A percentile compares a stretch with the other conserved stretches of the same genome.
These are phyloP conservation scores for Gambelia wislizenii DNA, from an alignment of 2,797 vertebrate species.

Conservation along the genomic window DNA sequence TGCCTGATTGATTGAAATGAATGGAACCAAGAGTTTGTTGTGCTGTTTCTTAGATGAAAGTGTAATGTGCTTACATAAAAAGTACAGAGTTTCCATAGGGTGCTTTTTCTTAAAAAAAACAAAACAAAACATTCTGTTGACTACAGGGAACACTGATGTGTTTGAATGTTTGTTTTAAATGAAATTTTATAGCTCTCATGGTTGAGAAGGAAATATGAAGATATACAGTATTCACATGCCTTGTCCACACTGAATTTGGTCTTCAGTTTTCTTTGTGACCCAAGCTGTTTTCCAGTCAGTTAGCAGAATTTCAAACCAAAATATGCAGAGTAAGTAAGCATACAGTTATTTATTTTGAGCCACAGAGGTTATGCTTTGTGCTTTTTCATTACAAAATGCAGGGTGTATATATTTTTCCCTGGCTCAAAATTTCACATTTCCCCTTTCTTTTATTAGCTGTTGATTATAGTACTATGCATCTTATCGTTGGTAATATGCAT, in stretches of 20 bases:
- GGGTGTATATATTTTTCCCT: background rate
- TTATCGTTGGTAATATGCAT: background rate
- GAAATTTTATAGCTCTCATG: background rate
- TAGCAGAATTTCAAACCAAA: background rate
- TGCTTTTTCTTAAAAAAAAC: background rate
- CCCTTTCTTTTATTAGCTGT: background rate
- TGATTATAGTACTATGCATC: background rate
- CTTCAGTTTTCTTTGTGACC: background rate
- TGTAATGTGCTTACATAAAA: background rate
- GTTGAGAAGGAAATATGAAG: background rate
- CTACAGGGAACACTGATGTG: background rate
- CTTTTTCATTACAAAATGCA: slow-evolving; percentile 11
- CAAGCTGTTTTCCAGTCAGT: background rate
- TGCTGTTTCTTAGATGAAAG: background rate
- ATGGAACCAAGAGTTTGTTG: background rate
- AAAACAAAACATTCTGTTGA: background rate
- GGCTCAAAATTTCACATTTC: background rate
- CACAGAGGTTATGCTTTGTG: background rate
- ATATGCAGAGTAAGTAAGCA: background rate
- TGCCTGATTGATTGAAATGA: background rate
- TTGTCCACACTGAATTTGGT: background rate
- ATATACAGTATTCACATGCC: too few species aligned
- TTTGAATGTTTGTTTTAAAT: background rate
- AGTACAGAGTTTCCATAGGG: background rate
- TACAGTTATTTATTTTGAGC: background rate